phyloP scores from a whole-genome alignment of 2,113 vertebrate genomes.

The Chionomys nivalis region DNA sequence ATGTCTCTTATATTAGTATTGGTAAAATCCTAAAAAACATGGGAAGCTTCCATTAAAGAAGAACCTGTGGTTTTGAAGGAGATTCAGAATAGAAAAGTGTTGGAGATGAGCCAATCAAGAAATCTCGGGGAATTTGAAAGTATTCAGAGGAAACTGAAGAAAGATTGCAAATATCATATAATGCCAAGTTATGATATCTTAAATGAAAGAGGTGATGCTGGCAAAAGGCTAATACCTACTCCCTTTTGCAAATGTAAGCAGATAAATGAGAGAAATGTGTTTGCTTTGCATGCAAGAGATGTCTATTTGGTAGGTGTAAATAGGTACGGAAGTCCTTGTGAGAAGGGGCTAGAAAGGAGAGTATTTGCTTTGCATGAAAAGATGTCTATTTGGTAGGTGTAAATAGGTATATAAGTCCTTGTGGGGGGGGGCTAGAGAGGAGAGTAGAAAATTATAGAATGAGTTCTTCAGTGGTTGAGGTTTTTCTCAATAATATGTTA shows the following conservation, averaged over 20 bases:
- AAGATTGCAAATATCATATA: not conserved
- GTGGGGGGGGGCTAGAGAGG: not conserved
- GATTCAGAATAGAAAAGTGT: not conserved
- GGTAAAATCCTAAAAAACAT: not conserved
- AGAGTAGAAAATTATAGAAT: not conserved
- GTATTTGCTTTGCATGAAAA: not conserved
- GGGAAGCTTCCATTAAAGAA: not conserved
- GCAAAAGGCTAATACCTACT: not conserved
- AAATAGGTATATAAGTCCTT: constrained; percentile 22
- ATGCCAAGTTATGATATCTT: not conserved
- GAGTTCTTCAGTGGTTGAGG: not conserved
- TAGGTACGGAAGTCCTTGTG: not conserved
- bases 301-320: not conserved
- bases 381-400: not conserved
- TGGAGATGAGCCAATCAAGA: not conserved
- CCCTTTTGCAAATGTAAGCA: not conserved
- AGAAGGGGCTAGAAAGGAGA: not conserved
- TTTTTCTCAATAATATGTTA: not conserved
- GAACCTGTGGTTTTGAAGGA: not conserved
- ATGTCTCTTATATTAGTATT: not conserved
- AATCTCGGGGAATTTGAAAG: not conserved
- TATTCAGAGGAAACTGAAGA: not conserved
- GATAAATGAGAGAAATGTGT: not conserved
- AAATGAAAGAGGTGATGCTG: not conserved
- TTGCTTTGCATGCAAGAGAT: not conserved